Evolutionary conservation across 2,888 invertebrate species (phyloP).

Genomic region (Zaprionus lineosus): DNA sequence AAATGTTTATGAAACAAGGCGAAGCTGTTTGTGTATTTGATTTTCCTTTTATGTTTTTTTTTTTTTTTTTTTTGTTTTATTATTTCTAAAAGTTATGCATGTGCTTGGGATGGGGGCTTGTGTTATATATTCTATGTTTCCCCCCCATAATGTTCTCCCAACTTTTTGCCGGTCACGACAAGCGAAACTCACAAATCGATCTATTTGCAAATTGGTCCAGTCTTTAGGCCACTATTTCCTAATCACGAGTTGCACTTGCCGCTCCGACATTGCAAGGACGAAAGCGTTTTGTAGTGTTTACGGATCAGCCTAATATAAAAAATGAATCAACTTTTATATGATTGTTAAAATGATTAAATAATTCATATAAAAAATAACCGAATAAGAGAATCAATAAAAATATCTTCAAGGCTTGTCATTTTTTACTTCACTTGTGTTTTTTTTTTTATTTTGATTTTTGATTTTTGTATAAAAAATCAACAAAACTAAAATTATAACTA

Average conservation of each 20-base stretch:
- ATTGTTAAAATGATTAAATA: neutral
- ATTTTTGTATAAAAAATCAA: slow-evolving; percentile 63
- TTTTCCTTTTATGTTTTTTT: neutral
- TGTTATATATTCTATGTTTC: too few relatives aligned
- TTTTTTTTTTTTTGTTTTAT: neutral
- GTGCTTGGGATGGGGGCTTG: too few relatives aligned
- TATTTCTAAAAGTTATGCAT: slow-evolving; percentile 6
- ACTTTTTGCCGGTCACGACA: neutral
- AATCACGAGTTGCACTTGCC: slow-evolving; percentile 8
- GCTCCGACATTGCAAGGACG: slow-evolving; percentile 14
- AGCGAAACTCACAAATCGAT: slow-evolving; percentile 24
- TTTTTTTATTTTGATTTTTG: slow-evolving; percentile 58
- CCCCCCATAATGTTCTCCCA: too few relatives aligned
- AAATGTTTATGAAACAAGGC: slow-evolving; percentile 60
- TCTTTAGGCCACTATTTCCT: slow-evolving; percentile 8
- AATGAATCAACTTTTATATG: slow-evolving; percentile 9
- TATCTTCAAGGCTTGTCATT: neutral
- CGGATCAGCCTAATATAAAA: neutral
- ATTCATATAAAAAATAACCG: neutral
- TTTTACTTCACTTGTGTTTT: slow-evolving; percentile 54
- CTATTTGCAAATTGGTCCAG: slow-evolving; percentile 28
- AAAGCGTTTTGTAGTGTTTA: slow-evolving; percentile 16
- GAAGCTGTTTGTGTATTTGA: slow-evolving; percentile 36
- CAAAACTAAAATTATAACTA: slow-evolving; percentile 72
- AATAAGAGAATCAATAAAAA: neutral